phyloP scores from a whole-genome alignment of 2,113 vertebrate species.

The Cranoglanis bouderius region DNA sequence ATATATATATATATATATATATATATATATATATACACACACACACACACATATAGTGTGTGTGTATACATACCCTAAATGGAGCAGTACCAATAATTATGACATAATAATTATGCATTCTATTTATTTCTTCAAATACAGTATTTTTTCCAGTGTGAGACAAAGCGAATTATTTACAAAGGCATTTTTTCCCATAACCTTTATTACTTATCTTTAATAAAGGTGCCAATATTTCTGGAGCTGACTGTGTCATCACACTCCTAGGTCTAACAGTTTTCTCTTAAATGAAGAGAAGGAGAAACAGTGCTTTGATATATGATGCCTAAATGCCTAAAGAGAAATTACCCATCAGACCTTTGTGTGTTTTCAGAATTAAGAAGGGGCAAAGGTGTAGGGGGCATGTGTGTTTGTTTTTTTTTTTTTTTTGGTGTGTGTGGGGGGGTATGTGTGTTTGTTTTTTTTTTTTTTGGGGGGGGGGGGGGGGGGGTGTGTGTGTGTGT shows the following conservation, averaged over 20 bases:
- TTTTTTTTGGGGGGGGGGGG: no score
- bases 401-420: not conserved
- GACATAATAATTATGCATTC: no score
- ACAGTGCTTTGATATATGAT: not conserved
- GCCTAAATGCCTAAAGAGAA: not conserved
- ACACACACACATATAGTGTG: no score
- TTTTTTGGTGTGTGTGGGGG: no score
- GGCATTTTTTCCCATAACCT: not conserved
- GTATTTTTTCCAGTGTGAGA: not conserved
- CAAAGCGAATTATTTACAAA: not conserved
- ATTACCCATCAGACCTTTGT: not conserved
- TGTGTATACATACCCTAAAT: no score
- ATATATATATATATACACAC: no score
- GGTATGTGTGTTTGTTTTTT: no score
- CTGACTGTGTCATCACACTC: not conserved
- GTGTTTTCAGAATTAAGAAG: not conserved
- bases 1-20: no score
- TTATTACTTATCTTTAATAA: not conserved
- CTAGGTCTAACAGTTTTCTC: not conserved
- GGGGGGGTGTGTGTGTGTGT: no score
- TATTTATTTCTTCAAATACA: no score
- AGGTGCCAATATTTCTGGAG: not conserved
- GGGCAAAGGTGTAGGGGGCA: slow-evolving; percentile 3
- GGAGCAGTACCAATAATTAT: not conserved
- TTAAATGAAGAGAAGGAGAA: not conserved